Base-by-base conservation (phyloP, 1,140 invertebrate species). In the Ruditapes philippinarum region DNA sequence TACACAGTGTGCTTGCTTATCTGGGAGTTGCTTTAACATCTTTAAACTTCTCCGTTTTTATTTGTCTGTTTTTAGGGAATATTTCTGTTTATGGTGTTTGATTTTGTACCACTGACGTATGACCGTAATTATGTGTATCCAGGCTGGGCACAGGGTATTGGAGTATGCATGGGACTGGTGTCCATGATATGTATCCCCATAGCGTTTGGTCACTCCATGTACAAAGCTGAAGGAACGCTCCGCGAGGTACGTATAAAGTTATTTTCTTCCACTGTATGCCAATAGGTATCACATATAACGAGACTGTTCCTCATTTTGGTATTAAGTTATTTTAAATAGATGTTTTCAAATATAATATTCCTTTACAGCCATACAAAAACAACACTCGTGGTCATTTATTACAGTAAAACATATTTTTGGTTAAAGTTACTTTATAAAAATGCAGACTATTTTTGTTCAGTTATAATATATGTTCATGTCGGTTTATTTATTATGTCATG, bases 11-110 rank as follows among this genome's bases (percentile, higher is more conserved):
- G 22, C 22, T 51, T 51, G 11, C 11, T 51, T 22, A 51, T 51
- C 49, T 51, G 22, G 11, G 49, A 12, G 11, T 12, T 51, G 11
- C 11, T 12, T 22, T 12, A 51, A 62, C 28, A 62, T n/a, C 19
- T 62, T 12, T 62, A 28, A 62, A 62, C 25, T 62, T n/a, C n/a
- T n/a, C 25, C 7, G 19, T n/a, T 62, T 9, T 54, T 45, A 84
- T 4, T n/a, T n/a, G n/a, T n/a, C n/a, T n/a, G n/a, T n/a, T 89
- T 91, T 57, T 74, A 93, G 92, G 91, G 84, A 17, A 89, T 93
- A 22, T 83, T 93, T 40, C 5, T 91, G 33, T 92, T 91, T 36
- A 88, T 89, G 49, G 22, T 89, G 0, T 33, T 91, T 3, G 25
- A 62, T 14, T 93, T 92, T 76, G 78, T 45, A 45, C 88, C 90